Evolutionary conservation across 2,113 vertebrate species (phyloP), one percentile per base, ranked within the genome.

Genomic region (Puntigrus tetrazona): DNA sequence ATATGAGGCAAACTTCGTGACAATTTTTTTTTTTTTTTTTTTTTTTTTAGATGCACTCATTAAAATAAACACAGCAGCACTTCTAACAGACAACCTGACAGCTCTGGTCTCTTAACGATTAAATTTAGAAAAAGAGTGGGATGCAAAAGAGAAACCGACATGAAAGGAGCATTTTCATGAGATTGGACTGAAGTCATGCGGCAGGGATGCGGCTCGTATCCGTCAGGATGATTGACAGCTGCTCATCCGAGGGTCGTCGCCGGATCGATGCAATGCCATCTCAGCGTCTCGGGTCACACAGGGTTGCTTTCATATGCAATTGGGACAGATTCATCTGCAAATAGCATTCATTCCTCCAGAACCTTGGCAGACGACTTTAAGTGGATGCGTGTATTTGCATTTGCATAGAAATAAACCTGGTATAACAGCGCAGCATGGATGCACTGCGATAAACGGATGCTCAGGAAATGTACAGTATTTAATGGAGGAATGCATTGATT

Each of bases 51-150:
- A 72, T 43, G 4, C 36, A 41, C 20, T 13, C 22, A 41, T 41
- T 38, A 70, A 36, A 67, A 69, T 69, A 69, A 69, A 69, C 65
- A 67, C 29, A 13, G 36, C 34, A 72, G 36, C 10, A 72, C 69
- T 43, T 43, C 38, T 43, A 43, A 72, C 6, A 43, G 38, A 72
- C 41, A 43, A 43, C 1, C 5, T 72, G 69, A 72, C 69, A 25
- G 38, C 38, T 25, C 11, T 25, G 14, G 38, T 25, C 25, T 72
- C 36, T 43, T 72, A 43, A 43, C 7, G 22, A 72, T 43, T 72
- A 25, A 3, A 43, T 43, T 72, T 25, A 41, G 69, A 72, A 25
- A n/a, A 72, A 72, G 36, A n/a, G 67, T 9, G 65, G 31, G 22
- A 41, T 3, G 63, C 3, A n/a, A 69, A 18, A 41, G 5, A 72